Conservation (phyloP, 2,113 vertebrate species). For the Nothocercus nigrocapillus region DNA sequence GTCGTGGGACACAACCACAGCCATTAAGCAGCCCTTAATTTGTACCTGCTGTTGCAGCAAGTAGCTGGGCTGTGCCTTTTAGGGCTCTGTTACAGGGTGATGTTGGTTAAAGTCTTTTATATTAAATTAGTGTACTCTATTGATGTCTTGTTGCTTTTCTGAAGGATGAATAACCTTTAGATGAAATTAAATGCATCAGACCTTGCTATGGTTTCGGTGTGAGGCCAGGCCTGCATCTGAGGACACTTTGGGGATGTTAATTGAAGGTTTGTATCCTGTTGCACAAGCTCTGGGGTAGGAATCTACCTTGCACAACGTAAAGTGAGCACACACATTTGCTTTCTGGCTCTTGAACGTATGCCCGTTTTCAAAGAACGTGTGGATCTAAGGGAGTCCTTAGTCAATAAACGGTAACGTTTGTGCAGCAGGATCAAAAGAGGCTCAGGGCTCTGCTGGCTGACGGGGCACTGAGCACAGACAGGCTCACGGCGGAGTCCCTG, state of each 20-base stretch:
- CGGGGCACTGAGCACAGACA: neutral
- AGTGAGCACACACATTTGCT: neutral
- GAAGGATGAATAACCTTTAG: neutral
- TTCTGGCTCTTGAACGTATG: neutral
- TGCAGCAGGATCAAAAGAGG: slow-evolving; percentile 12
- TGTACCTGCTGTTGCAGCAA: accelerated
- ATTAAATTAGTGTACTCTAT: neutral
- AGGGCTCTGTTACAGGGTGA: neutral
- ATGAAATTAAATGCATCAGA: neutral
- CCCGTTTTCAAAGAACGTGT: slow-evolving; percentile 19
- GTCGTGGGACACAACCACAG: neutral
- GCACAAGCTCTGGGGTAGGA: neutral
- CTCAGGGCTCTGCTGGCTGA: neutral
- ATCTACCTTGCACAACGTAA: neutral
- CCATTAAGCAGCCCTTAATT: neutral
- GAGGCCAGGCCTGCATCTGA: neutral
- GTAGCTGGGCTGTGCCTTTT: neutral
- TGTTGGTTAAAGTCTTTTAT: neutral
- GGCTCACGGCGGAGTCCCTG: neutral
- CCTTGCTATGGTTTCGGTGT: accelerated
- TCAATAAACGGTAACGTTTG: slow-evolving; percentile 4
- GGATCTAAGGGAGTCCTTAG: neutral
- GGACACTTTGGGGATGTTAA: neutral
- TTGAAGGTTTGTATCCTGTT: neutral
- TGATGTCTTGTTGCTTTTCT: neutral